Evolutionary conservation across 2,888 invertebrate genomes (phyloP).

Genomic region (Linyphia triangularis): DNA sequence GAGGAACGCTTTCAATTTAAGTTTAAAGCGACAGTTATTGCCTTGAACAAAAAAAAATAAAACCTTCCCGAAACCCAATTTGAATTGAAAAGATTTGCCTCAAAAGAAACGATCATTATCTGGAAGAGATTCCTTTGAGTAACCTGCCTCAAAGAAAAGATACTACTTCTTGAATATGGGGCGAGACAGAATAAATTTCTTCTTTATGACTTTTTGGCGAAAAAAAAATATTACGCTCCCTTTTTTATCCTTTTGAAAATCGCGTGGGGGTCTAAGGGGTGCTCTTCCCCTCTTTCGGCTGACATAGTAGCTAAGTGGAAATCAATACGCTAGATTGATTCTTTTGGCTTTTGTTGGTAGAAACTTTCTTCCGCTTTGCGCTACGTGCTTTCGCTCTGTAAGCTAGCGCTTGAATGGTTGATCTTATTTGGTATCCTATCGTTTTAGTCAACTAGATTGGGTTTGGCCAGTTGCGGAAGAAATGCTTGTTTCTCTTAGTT

Average conservation of each 20-base stretch:
- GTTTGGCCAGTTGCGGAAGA: slow-evolving; percentile 13
- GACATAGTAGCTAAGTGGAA: slow-evolving; percentile 62
- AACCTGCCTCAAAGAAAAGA: slow-evolving; percentile 30
- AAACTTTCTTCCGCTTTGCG: slow-evolving; percentile 17
- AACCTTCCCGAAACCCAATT: slow-evolving; percentile 17
- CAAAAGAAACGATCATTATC: slow-evolving; percentile 52
- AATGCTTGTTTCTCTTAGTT: neutral
- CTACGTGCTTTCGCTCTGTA: neutral
- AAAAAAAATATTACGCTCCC: slow-evolving; percentile 21
- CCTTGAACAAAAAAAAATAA: neutral
- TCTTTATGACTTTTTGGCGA: slow-evolving; percentile 43
- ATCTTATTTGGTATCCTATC: slow-evolving; percentile 3
- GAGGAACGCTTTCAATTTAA: neutral
- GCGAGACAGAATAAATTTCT: slow-evolving; percentile 43
- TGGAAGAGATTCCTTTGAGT: slow-evolving; percentile 1
- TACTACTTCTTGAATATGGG: slow-evolving; percentile 27
- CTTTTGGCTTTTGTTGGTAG: neutral
- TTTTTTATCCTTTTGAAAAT: slow-evolving; percentile 9
- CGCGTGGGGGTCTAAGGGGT: slow-evolving; percentile 18
- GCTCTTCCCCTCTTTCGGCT: slow-evolving; percentile 19
- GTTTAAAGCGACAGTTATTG: slow-evolving; percentile 32
- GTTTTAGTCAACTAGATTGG: neutral
- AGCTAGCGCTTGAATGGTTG: neutral
- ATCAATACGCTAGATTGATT: slow-evolving; percentile 63
- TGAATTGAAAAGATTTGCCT: slow-evolving; percentile 20